Evolutionary conservation across 2,797 vertebrate genomes (phyloP).

Genomic region (Valencia hispanica): DNA sequence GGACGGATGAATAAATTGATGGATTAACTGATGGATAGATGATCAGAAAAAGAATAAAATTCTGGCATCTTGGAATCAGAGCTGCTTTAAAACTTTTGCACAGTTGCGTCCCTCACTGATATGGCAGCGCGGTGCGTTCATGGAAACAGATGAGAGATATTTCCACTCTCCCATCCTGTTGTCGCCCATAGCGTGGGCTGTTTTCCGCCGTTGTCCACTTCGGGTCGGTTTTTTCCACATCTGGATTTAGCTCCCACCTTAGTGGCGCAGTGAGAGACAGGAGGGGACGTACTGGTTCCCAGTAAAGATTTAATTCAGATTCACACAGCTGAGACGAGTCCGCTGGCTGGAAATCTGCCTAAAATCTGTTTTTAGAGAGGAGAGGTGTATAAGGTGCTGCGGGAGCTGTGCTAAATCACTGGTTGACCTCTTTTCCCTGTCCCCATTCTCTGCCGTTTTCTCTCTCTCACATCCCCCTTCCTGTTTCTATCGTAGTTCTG

Average conservation of each 20-base stretch:
- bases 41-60: no score
- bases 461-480: constrained; percentile 52
- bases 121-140: neutral
- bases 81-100: neutral
- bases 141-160: neutral
- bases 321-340: constrained; percentile 26
- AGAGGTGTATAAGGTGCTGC: constrained; percentile 59
- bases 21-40: no score
- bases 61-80: no score
- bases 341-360: constrained; percentile 29
- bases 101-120: neutral
- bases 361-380: constrained; percentile 51
- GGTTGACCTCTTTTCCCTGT: constrained; percentile 81
- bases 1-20: no score
- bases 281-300: constrained; percentile 67
- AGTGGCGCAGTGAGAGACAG: constrained; percentile 54
- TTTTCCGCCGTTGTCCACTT: constrained; percentile 46
- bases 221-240: constrained; percentile 53
- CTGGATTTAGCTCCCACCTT: constrained; percentile 62
- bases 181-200: constrained; percentile 2
- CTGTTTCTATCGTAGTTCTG: constrained; percentile 42
- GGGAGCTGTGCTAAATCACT: constrained; percentile 77
- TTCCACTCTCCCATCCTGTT: constrained; percentile 18
- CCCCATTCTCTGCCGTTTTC: constrained; percentile 59
- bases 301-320: constrained; percentile 55